Conservation (phyloP, 1,140 invertebrate species). For the Diorhabda sublineata region DNA sequence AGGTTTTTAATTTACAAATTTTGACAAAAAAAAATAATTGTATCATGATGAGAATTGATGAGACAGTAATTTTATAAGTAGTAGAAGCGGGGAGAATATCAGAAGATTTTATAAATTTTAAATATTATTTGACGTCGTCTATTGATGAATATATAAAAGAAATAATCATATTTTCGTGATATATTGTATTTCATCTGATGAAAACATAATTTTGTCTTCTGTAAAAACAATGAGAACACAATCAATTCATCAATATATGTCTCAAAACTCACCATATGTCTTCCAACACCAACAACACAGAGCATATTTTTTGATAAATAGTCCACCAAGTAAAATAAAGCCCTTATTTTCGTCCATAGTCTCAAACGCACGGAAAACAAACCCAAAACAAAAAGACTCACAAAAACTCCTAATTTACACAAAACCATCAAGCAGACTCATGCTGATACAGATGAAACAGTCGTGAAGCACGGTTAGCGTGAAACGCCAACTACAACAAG, state of each 20-base stretch:
- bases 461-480: constrained; percentile 2
- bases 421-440: constrained; percentile 11
- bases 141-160: too few species aligned
- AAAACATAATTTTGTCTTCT: too few species aligned
- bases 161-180: too few species aligned
- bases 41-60: too few species aligned
- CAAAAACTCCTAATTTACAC: constrained; percentile 1
- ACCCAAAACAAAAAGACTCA: background rate
- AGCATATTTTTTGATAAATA: background rate
- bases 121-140: too few species aligned
- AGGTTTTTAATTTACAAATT: too few species aligned
- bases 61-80: too few species aligned
- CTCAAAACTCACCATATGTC: constrained; percentile 11
- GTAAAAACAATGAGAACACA: too few species aligned
- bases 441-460: constrained; percentile 2
- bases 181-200: too few species aligned
- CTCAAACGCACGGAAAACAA: background rate
- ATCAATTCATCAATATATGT: background rate
- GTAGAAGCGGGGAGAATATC: too few species aligned
- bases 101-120: too few species aligned
- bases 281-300: background rate
- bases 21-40: too few species aligned
- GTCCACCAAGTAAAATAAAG: constrained; percentile 1
- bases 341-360: background rate
- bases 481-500: constrained; percentile 26